Evolutionary conservation across 2,113 vertebrate genomes (phyloP), one percentile per base, ranked within the genome.

Genomic region (Xenopus tropicalis): DNA sequence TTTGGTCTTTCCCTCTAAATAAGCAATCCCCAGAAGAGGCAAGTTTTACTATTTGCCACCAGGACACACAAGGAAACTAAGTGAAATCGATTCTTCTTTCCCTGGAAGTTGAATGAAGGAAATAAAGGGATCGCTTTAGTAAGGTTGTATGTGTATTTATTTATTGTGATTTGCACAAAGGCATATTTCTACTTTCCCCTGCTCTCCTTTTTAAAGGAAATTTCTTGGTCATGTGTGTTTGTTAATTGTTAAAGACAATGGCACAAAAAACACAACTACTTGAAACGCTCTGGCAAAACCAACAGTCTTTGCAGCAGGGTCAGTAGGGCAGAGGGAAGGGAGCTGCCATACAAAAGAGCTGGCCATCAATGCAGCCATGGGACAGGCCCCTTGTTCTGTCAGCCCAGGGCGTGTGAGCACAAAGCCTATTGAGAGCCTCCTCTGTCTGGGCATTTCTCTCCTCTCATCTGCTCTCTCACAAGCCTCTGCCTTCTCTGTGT

Each of bases 161-260:
- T 62, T 56, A 62, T 63, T 69, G 73, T 75, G 17, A 69, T 44
- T 13, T 44, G 59, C 42, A 75, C 66, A 75, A 69, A 69, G 10
- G 48, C 57, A 69, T 75, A 69, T 75, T 75, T 69, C 58, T 75
- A 21, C 66, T 63, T 68, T 52, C 25, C 56, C 65, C 25, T 68
- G 64, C 72, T 74, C 59, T 66, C n/a, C 58, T 56, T 52, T 67
- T 69, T 69, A 69, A 21, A 62, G n/a, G 46, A 37, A 69, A 62
- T 62, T 46, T 75, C 73, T 69, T 69, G 66, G 57, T 75, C 66
- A 62, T 75, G 73, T 75, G 73, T 75, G 66, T 75, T 75, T 75
- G 66, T 75, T 75, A 75, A 75, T 75, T 62, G 66, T 75, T 42
- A 20, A 58, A 75, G 73, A 75, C 73, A 75, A 69, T 63, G 52